Base-by-base conservation (phyloP, 2,888 invertebrate species). In the Calameuta filiformis region DNA sequence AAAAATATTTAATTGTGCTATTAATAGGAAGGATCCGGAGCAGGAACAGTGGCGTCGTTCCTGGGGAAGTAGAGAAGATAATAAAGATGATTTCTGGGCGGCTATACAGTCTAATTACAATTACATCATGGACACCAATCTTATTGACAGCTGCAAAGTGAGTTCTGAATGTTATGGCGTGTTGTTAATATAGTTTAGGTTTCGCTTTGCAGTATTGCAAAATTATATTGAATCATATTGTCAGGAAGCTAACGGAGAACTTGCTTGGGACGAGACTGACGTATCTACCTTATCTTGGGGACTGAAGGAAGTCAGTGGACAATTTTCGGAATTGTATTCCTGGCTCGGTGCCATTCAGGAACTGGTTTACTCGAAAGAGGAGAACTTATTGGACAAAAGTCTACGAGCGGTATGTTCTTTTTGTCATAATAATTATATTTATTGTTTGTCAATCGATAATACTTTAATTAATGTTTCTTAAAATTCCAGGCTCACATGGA, bases 61-160 rank as follows among this genome's bases (percentile, higher is more conserved):
- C 79, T 96, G 96, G 96, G 96, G 96, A 83, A 95, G 95, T 31
- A 93, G 95, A 75, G 96, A 96, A 90, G 94, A 95, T 83, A 94
- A 94, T 85, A 96, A 95, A 91, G 97, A 98, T 92, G 97, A 98
- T 90, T 96, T 98, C 86, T 98, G 98, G 97, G 96, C 97, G 84
- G 95, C 97, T 80, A 94, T 98, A 87, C 96, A 97, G 92, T 96
- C 96, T 78, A 97, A 97, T 92, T 98, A 98, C 92, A 96, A 98
- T 91, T 98, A 97, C 92, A 96, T 98, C 89, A 98, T 98, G 98
- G 97, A 97, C 92, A 97, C 97, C 89, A 96, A 97, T 92, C 95
- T 98, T 85, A 96, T 98, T 82, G 97, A 98, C 90, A 95, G 96
- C 85, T 98, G 98, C 93, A 94, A 95, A 92, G 95, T 95, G 91